Base-by-base conservation (phyloP, 2,888 invertebrate genomes). In the Lasioglossum villosulum region DNA sequence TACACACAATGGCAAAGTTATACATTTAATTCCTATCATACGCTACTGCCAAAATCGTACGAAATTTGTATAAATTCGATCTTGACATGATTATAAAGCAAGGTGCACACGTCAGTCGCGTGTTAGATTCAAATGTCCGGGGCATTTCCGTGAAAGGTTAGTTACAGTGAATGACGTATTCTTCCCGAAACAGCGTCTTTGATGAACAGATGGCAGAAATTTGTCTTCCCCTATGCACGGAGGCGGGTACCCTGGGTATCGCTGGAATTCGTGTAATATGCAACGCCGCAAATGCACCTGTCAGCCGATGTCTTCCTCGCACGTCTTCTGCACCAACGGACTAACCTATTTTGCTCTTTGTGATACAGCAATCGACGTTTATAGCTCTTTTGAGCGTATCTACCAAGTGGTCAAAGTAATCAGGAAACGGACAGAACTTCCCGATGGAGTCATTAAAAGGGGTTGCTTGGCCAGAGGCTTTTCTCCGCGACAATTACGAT, bases 131-230 rank as follows among this genome's bases (percentile, higher is more conserved):
- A 52, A 52, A 52, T 10, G n/a, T 52, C 52, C 52, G 10, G 52
- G 3, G 10, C 3, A 10, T 56, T 52, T 56, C 56, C 56, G 10
- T n/a, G 56, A 56, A 56, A 12, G 56, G n/a, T 56, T n/a, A n/a
- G n/a, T 56, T 56, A 56, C 56, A 56, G 56, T 4, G 66, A 63
- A 52, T 66, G 76, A 34, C 6, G 78, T 63, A n/a, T 19, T 27
- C 59, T 56, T 56, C 56, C 56, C 56, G 56, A 56, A 63, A 63
- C 63, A 63, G 30, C 30, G 30, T 30, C 63, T 63, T 63, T 73
- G 45, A 73, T 19, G 14, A 42, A 23, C 71, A 37, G 39, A 34
- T 30, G 39, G 19, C 30, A 27, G 63, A 63, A 63, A 63, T 63
- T 63, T 30, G 63, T 30, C 30, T 30, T 27, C 16, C 63, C 4